Evolutionary conservation across 2,113 vertebrate genomes (phyloP), one percentile per base, ranked within the genome.

Genomic region (Microtus richardsoni): DNA sequence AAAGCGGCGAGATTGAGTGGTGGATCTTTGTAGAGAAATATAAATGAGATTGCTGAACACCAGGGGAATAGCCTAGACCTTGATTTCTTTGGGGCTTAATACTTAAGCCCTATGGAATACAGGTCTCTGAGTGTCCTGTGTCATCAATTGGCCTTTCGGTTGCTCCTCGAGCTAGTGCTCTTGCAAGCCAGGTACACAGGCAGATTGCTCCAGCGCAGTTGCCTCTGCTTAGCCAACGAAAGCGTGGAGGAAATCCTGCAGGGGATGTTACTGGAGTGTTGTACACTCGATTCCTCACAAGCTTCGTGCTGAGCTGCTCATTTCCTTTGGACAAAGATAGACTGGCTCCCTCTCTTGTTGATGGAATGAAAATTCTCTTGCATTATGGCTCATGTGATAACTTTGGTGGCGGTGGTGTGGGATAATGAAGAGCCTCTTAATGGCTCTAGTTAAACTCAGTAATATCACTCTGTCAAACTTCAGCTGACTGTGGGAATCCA

Each of bases 401-500:
- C 97, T 60, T 96, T 2, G 24, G 93, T 88, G 39, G 95, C 30
- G 4, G 95, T 7, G 8, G 85, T 88, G 26, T 92, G 95, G 93
- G 97, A 85, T 49, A 89, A 97, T 96, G 96, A 98, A 96, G 93
- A 54, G 95, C 16, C 97, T 96, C 97, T 97, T 98, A 97, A 97
- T 95, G 93, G 92, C 83, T 87, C 96, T 68, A 66, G 96, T 97
- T 96, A 95, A 96, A 97, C 88, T 91, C 13, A 0, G 90, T 95
- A 94, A 97, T 95, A 92, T 91, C 95, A 62, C 86, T 98, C 83
- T 94, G 94, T 95, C 97, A 96, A 94, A 96, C 96, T 97, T 97
- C 93, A 98, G 97, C 97, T 75, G 96, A 97, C 97, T 97, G 97
- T 97, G 97, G 97, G 97, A 98, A 96, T 96, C 97, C 93, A 97